A percentile compares a stretch with the other conserved stretches of the same genome.
These are phyloP conservation scores for Hirudinaria manillensis DNA, from an alignment of 2,888 invertebrate genomes.

Conservation along the genomic window DNA sequence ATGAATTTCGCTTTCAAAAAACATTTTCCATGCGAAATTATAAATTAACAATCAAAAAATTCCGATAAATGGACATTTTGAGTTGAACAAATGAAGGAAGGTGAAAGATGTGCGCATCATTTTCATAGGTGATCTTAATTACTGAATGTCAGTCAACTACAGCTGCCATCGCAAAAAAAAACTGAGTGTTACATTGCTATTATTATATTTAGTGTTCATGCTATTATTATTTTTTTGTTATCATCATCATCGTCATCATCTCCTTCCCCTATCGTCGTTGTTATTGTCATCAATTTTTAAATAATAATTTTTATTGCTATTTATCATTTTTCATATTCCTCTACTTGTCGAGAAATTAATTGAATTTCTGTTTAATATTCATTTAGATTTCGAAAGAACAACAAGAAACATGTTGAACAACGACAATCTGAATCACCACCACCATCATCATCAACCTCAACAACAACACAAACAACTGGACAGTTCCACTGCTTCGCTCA, in stretches of 20 bases:
- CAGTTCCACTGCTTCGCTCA: conserved; percentile 4
- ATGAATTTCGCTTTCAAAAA: too few species aligned
- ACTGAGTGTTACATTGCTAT: not conserved
- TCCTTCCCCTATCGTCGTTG: not conserved
- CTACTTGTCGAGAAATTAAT: not conserved
- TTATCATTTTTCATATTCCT: too few species aligned
- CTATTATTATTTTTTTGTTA: conserved; percentile 14
- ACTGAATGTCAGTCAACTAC: too few species aligned
- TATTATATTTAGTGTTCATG: conserved; percentile 3
- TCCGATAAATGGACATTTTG: too few species aligned
- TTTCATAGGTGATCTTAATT: too few species aligned
- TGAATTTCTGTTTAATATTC: not conserved
- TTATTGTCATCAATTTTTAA: not conserved
- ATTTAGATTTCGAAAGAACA: not conserved
- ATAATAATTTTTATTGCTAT: too few species aligned
- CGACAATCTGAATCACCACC: conserved; percentile 15
- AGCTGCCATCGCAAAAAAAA: not conserved
- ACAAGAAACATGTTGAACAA: conserved; percentile 11
- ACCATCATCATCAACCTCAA: not conserved
- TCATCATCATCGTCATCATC: not conserved
- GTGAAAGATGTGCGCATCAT: too few species aligned
- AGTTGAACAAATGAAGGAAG: too few species aligned
- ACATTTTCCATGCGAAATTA: too few species aligned
- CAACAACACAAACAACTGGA: conserved; percentile 22
- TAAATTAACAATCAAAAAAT: too few species aligned